Conservation (phyloP, 2,888 invertebrate species). For the Tridacna crocea region DNA sequence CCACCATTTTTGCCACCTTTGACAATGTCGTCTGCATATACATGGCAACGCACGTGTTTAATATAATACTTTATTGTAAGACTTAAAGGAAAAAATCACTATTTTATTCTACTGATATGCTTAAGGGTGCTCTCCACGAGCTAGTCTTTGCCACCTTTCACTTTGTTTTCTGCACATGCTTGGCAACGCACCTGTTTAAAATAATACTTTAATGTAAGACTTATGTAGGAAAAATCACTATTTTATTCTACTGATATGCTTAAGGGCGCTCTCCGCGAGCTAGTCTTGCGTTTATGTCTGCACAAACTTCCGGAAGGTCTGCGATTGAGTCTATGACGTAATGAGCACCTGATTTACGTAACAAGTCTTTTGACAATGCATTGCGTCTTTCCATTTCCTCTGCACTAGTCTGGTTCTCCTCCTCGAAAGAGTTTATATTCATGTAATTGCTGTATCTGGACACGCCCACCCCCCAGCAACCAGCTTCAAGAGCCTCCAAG, state of each 20-base stretch:
- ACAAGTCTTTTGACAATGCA: slow-evolving; percentile 58
- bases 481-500: slow-evolving; percentile 83
- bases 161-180: too few species aligned
- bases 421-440: slow-evolving; percentile 79
- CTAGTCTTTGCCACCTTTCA: slow-evolving; percentile 65
- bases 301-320: slow-evolving; percentile 82
- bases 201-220: too few species aligned
- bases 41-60: too few species aligned
- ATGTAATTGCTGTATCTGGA: slow-evolving; percentile 84
- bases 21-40: too few species aligned
- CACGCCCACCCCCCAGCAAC: slow-evolving; percentile 84
- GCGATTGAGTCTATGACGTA: slow-evolving; percentile 83
- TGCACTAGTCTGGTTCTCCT: slow-evolving; percentile 71
- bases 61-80: too few species aligned
- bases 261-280: slow-evolving; percentile 80
- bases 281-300: slow-evolving; percentile 82
- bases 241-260: too few species aligned
- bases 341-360: slow-evolving; percentile 82
- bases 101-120: too few species aligned
- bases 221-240: too few species aligned
- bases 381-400: slow-evolving; percentile 74
- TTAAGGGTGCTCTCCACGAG: slow-evolving; percentile 80
- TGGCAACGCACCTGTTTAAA: too few species aligned
- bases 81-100: too few species aligned
- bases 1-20: too few species aligned